Base-by-base conservation (phyloP, 1,140 invertebrate species). In the Pseudomyrmex cubaensis region DNA sequence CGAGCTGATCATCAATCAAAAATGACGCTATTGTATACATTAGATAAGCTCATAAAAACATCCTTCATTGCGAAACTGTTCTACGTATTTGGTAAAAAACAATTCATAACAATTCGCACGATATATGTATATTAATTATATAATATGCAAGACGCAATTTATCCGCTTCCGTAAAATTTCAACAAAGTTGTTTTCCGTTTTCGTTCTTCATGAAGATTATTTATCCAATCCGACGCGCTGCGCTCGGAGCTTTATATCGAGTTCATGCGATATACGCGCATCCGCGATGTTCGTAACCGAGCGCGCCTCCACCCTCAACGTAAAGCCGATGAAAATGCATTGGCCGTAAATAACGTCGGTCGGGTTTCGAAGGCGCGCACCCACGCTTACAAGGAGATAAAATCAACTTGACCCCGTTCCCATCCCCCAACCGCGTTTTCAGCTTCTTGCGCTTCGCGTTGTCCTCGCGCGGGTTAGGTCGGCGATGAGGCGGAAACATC, bases 401-500 rank as follows among this genome's bases (percentile, higher is more conserved):
- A 92, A 93, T 93, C 90, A 92, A 92, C 90, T 91, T 92, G 92
- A 92, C 91, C 92, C 84, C 87, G 59, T 92, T 92, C 85, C 86
- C 87, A 91, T 89, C 89, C 87, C 85, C 85, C 52, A 20, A 25
- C 17, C n/a, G 46, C 69, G 54, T 59, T 62, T 64, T 67, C 66
- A 69, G 62, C 52, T 83, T 64, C 69, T 83, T 56, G 13, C 17
- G 54, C 48, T 46, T 75, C 46, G 73, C 25, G 56, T 64, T 82
- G 75, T 85, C 61, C 67, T 63, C 64, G 20, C 44, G 17, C 12
- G 52, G 44, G 35, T 10, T 72, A 44, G 35, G 25, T 50, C 59
- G 52, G 25, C 35, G 13, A 13, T 12, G 76, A 20, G 15, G 66
- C 48, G 77, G 35, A 80, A 80, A 73, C 52, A 10, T 9, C 17